phyloP scores from a whole-genome alignment of 2,888 invertebrate genomes.

The Rugalucina vietnamica region DNA sequence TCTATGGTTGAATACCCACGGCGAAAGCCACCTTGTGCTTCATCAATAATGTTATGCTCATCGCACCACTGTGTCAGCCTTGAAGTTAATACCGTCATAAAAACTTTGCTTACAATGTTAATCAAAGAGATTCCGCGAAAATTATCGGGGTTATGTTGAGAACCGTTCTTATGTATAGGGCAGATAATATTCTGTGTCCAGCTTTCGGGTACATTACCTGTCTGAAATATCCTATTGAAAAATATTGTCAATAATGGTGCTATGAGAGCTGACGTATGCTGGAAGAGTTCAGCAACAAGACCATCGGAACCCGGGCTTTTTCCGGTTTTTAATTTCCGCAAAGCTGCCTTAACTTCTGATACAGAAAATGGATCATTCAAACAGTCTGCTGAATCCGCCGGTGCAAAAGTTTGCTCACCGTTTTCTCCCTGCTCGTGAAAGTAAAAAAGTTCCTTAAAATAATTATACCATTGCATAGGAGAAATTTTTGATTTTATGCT shows the following conservation, averaged over 20 bases:
- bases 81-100: background rate
- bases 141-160: background rate
- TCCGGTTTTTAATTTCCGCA: constrained; percentile 14
- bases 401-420: background rate
- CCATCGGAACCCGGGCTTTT: constrained; percentile 7
- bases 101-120: constrained; percentile 20
- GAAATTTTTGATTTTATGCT: background rate
- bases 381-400: background rate
- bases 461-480: background rate
- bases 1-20: constrained; percentile 19
- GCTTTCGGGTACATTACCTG: constrained; percentile 8
- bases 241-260: constrained; percentile 1
- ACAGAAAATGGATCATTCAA: constrained; percentile 15
- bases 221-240: constrained; percentile 18
- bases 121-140: constrained; percentile 29
- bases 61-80: constrained; percentile 18
- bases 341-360: background rate
- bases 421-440: background rate
- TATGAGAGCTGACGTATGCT: background rate
- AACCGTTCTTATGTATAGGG: constrained; percentile 29
- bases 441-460: background rate
- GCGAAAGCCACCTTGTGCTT: constrained; percentile 30
- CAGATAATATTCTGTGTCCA: constrained; percentile 4
- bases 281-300: constrained; percentile 5
- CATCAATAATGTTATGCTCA: constrained; percentile 17